A percentile compares a stretch with the other conserved stretches of the same genome.
These are phyloP conservation scores for Drosophila parabipectinata DNA, from an alignment of 1,140 invertebrate species.

Conservation along the genomic window DNA sequence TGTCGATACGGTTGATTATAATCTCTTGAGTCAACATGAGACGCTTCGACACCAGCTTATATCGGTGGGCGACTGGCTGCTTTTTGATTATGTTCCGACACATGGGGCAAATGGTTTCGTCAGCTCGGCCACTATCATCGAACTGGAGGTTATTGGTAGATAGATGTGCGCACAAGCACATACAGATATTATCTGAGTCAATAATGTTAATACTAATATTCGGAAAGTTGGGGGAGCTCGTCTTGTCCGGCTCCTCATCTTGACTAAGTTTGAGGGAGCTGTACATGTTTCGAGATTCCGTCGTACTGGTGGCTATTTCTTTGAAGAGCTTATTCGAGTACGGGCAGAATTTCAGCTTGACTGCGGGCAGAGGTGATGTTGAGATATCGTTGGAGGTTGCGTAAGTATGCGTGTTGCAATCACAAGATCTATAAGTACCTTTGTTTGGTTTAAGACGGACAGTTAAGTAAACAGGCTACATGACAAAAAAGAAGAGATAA, in stretches of 20 bases:
- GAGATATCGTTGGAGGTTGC: constrained; percentile 67
- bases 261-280: constrained; percentile 29
- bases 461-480: constrained; percentile 93
- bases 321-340: constrained; percentile 62
- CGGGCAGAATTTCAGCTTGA: constrained; percentile 62
- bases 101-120: constrained; percentile 54
- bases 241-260: constrained; percentile 1
- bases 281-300: constrained; percentile 33
- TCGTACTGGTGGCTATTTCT: constrained; percentile 36
- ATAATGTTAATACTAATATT: constrained; percentile 85
- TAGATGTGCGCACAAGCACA: constrained; percentile 64
- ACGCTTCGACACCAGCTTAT: constrained; percentile 70
- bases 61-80: constrained; percentile 50
- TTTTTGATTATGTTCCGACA: constrained; percentile 66
- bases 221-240: constrained; percentile 61
- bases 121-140: constrained; percentile 17
- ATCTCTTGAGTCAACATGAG: constrained; percentile 80
- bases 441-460: constrained; percentile 88
- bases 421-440: constrained; percentile 91
- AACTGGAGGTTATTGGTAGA: constrained; percentile 28
- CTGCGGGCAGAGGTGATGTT: constrained; percentile 84
- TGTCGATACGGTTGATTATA: constrained; percentile 86
- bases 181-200: constrained; percentile 84
- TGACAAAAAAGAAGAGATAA: constrained; percentile 80
- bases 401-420: constrained; percentile 84